Evolutionary conservation across 2,888 invertebrate species (phyloP), one percentile per base, ranked within the genome.

Genomic region (Mongoloraphidia duomilia): DNA sequence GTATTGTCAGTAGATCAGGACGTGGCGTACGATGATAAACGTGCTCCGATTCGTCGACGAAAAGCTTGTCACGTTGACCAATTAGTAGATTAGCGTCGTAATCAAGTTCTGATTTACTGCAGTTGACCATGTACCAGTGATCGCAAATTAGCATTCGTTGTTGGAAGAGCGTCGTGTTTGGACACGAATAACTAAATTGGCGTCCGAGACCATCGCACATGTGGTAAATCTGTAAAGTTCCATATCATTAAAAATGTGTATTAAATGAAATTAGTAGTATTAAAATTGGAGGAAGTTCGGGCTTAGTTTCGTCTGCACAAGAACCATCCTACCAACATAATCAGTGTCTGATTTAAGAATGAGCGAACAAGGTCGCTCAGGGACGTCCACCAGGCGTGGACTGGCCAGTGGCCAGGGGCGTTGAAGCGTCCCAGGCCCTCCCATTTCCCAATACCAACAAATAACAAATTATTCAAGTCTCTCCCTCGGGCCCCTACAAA

Each of bases 101-200:
- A 60, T 82, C 78, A 50, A 69, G 67, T 59, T 80, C 79, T 0
- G 83, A 77, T 63, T 75, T 76, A 58, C 80, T 80, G 60, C 85
- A 85, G 67, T 84, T 82, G 50, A 85, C 85, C 83, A 84, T 84
- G 65, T 84, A 84, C 84, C 80, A 81, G 63, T 86, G 85, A 66
- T 85, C 84, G 62, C 85, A 86, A 62, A 86, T 79, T 53, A 85
- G 72, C 84, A 85, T 84, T 43, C 84, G 70, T 64, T 85, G 85
- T 63, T 85, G 85, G 70, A 85, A 85, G 46, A 84, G 74, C 8
- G 85, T 85, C 40, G 82, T 82, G 66, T 84, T 84, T 33, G 85
- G 85, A 58, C 86, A 86, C 26, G 79, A 73, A 67, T 85, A 84
- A 66, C 80, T 84, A 68, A 84, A 86, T 69, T 83, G 82, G 1